These are phyloP conservation scores for Isichthys henryi DNA, from an alignment of 2,113 vertebrate species.

Conservation along the genomic window DNA sequence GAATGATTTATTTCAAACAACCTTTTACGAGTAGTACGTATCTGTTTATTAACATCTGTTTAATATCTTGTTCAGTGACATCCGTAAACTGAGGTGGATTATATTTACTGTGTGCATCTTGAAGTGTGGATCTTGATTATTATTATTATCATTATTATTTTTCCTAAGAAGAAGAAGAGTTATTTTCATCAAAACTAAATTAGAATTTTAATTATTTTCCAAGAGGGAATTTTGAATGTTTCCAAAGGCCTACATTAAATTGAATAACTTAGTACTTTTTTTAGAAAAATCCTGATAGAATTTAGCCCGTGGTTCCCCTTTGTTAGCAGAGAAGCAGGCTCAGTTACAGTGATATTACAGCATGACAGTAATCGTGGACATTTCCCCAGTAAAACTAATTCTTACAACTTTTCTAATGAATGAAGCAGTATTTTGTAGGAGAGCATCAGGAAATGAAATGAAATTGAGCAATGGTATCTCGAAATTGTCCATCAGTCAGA, in stretches of 20 bases:
- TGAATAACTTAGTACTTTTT: not conserved
- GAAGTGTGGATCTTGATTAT: not conserved
- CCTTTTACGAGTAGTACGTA: not conserved
- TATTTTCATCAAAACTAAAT: not conserved
- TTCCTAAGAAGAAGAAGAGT: not conserved
- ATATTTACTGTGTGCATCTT: not conserved
- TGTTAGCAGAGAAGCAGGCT: not conserved
- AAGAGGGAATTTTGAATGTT: not conserved
- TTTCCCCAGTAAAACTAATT: not conserved
- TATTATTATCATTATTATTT: not conserved
- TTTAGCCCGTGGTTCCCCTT: not conserved
- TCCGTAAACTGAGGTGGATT: not conserved
- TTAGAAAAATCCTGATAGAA: not conserved
- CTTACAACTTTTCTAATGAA: not conserved
- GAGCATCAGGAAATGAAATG: not conserved
- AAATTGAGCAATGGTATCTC: not conserved
- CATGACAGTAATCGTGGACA: not conserved
- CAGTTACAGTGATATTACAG: not conserved
- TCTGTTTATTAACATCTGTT: not conserved
- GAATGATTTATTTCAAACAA: not conserved
- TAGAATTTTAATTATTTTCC: not conserved
- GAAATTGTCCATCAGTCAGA: not conserved
- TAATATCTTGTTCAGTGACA: not conserved
- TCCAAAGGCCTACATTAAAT: not conserved
- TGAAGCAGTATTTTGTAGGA: not conserved